Percentiles rank a stretch among this genome's conserved stretches.
These are phyloP conservation scores for Dasysyrphus tricinctus DNA, from an alignment of 2,888 invertebrate genomes.

Conservation along the genomic window DNA sequence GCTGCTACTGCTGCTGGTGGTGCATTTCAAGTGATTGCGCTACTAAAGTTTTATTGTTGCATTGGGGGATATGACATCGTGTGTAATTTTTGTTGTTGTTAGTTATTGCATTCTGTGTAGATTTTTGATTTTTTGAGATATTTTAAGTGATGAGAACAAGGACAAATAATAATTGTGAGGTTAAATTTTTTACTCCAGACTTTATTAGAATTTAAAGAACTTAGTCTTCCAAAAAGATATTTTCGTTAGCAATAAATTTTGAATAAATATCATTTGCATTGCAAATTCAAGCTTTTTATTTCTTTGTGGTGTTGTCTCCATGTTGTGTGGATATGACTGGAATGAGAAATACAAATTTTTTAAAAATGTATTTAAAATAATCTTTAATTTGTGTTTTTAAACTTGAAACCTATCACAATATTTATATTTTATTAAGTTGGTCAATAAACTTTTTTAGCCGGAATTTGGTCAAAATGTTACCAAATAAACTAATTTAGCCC, in stretches of 20 bases:
- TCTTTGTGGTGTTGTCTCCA: too few species aligned
- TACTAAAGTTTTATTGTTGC: conserved; percentile 60
- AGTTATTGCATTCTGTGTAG: background rate
- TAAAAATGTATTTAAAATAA: too few species aligned
- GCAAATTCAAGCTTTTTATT: conserved; percentile 17
- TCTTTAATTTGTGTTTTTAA: too few species aligned
- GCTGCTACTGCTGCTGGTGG: conserved; percentile 76
- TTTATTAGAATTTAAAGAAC: conserved; percentile 25
- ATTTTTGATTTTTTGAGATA: conserved; percentile 13
- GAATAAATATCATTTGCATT: conserved; percentile 41
- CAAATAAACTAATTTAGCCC: too few species aligned
- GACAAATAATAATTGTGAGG: background rate
- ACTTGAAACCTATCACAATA: too few species aligned
- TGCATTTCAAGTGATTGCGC: conserved; percentile 79
- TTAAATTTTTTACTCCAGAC: conserved; percentile 10
- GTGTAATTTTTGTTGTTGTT: conserved; percentile 26
- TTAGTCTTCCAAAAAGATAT: conserved; percentile 59
- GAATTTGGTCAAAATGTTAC: too few species aligned
- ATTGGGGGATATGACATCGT: conserved; percentile 32
- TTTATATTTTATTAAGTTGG: too few species aligned
- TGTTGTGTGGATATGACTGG: too few species aligned
- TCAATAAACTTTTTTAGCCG: too few species aligned
- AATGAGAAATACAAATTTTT: too few species aligned
- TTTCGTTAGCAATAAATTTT: conserved; percentile 38
- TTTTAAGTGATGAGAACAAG: conserved; percentile 5